phyloP scores from a whole-genome alignment of 53 echinoderm and acorn worm genomes.

The Astropecten irregularis region DNA sequence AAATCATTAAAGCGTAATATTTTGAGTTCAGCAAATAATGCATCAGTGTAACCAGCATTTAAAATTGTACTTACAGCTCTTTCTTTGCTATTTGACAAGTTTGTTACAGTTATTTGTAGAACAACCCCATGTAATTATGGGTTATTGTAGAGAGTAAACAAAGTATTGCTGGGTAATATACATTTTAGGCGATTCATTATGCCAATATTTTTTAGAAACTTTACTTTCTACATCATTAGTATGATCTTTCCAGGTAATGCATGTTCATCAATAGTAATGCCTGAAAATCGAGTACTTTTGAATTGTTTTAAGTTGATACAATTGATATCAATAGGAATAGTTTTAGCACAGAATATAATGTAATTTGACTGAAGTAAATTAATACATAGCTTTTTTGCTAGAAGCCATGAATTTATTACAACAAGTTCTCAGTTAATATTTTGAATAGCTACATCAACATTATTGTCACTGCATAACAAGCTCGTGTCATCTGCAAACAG shows the following conservation, averaged over 20 bases:
- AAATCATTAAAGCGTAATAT: too few species aligned
- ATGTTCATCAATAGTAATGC: constrained; percentile 1
- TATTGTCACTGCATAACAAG: background rate
- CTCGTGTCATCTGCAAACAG: background rate
- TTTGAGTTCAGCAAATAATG: too few species aligned
- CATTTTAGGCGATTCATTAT: background rate
- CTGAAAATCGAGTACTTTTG: background rate
- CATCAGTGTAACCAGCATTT: background rate
- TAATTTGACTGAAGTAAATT: background rate
- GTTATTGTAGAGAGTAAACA: background rate
- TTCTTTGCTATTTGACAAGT: too few species aligned
- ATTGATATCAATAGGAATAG: background rate
- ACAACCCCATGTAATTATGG: background rate
- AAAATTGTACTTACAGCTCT: background rate
- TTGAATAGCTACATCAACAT: background rate
- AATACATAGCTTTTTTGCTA: too few species aligned
- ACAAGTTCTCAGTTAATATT: too few species aligned
- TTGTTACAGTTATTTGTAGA: too few species aligned
- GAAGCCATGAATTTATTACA: too few species aligned
- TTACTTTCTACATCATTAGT: background rate
- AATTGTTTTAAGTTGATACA: background rate
- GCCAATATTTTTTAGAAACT: background rate
- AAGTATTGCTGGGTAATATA: background rate
- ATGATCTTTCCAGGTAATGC: background rate
- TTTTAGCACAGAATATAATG: background rate